A percentile compares a stretch with the other conserved stretches of the same genome.
Conservation (phyloP, 2,797 vertebrate genomes). For the Schizothorax lantsangensis region DNA sequence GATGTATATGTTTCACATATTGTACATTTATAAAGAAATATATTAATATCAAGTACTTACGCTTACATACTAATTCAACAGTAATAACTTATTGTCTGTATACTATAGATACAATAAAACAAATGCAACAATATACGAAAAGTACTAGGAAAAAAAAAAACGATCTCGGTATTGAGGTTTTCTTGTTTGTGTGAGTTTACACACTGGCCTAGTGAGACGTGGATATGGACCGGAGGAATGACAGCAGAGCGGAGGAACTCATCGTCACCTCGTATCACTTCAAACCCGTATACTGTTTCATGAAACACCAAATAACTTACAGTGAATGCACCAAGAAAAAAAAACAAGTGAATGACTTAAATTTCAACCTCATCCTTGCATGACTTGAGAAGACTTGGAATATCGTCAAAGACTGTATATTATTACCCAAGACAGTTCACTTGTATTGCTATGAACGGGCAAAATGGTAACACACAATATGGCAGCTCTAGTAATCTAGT, state of each 20-base stretch:
- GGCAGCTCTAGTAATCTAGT: neutral
- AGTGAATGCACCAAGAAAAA: neutral
- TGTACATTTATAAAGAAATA: conserved; percentile 79
- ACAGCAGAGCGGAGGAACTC: conserved; percentile 18
- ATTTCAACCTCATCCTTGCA: neutral
- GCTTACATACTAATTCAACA: conserved; percentile 77
- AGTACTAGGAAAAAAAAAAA: conserved; percentile 47
- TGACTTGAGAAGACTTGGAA: neutral
- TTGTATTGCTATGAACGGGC: neutral
- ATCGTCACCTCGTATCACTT: neutral
- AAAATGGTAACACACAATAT: neutral
- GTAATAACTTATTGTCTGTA: conserved; percentile 79
- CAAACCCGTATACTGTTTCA: neutral
- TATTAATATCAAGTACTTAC: conserved; percentile 83
- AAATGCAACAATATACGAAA: conserved; percentile 71
- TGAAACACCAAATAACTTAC: neutral
- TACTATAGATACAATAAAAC: conserved; percentile 65
- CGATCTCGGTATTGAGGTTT: conserved; percentile 74
- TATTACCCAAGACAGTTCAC: neutral
- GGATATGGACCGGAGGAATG: neutral
- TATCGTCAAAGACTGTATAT: neutral
- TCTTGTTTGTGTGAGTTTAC: conserved; percentile 70
- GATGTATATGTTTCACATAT: conserved; percentile 75
- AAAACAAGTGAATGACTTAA: neutral
- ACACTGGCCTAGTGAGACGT: neutral